Conservation (phyloP, 2,797 vertebrate species). For the Acropternis orthonyx region DNA sequence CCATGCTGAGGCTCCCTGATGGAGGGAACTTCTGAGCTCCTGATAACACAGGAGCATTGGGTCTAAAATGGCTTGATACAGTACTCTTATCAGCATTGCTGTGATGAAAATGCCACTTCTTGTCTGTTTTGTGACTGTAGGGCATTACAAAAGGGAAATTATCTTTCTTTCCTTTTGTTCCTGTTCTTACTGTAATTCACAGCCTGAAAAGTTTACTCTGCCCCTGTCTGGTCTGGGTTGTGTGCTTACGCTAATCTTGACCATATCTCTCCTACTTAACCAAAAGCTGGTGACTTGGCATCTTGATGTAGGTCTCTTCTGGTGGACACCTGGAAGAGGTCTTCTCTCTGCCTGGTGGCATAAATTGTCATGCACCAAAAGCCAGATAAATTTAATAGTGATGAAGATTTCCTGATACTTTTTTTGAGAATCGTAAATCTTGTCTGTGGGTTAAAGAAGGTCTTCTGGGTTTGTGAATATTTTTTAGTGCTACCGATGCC, state of each 20-base stretch:
- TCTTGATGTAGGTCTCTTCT: neutral
- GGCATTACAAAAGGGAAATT: neutral
- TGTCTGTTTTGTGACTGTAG: neutral
- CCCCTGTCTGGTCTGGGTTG: neutral
- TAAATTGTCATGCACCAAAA: neutral
- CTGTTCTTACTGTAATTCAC: neutral
- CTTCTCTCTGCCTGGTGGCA: neutral
- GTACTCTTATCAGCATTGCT: neutral
- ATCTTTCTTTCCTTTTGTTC: constrained; percentile 2
- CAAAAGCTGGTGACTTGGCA: neutral
- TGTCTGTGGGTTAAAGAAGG: neutral
- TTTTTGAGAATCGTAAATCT: neutral
- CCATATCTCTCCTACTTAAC: neutral
- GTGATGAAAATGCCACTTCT: neutral
- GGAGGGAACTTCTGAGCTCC: neutral
- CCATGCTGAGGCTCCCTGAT: fast-evolving
- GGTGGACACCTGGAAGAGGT: neutral
- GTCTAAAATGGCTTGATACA: neutral
- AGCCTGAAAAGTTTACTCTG: neutral
- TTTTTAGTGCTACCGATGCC: neutral
- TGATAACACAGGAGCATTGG: neutral
- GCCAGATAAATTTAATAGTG: neutral
- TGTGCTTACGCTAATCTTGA: neutral
- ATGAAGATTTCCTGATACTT: neutral
- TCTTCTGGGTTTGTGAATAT: neutral